Evolutionary conservation across 2,113 vertebrate genomes (phyloP).

Genomic region (Zapornia atra): DNA sequence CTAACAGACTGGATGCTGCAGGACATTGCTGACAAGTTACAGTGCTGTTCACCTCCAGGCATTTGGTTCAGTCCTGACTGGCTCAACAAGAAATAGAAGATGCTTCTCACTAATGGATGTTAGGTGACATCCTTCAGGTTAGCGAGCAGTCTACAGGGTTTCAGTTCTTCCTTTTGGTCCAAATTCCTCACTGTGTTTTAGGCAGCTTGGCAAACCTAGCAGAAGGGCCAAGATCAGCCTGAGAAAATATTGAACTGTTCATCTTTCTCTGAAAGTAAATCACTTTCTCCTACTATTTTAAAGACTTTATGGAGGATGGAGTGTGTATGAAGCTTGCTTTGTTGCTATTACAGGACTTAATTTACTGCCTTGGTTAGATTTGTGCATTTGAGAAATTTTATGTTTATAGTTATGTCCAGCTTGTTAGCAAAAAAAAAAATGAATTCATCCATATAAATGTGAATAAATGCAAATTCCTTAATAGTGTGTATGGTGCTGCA

Average conservation of each 20-base stretch:
- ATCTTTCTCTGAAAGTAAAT: not conserved
- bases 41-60: not conserved
- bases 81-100: not conserved
- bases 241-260: not conserved
- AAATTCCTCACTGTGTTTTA: not conserved
- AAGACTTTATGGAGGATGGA: not conserved
- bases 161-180: not conserved
- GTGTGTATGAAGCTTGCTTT: not conserved
- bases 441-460: not conserved
- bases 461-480: not conserved
- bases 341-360: not conserved
- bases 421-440: not conserved
- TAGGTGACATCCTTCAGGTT: not conserved
- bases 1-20: not conserved
- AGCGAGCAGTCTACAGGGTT: not conserved
- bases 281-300: not conserved
- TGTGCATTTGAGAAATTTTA: not conserved
- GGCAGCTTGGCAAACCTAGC: not conserved
- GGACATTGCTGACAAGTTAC: not conserved
- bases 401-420: not conserved
- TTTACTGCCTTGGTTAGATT: not conserved
- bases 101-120: rapidly evolving
- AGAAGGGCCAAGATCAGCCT: not conserved
- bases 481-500: not conserved
- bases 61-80: not conserved